phyloP scores from a whole-genome alignment of 2,888 invertebrate species.

The Osedax frankpressi region DNA sequence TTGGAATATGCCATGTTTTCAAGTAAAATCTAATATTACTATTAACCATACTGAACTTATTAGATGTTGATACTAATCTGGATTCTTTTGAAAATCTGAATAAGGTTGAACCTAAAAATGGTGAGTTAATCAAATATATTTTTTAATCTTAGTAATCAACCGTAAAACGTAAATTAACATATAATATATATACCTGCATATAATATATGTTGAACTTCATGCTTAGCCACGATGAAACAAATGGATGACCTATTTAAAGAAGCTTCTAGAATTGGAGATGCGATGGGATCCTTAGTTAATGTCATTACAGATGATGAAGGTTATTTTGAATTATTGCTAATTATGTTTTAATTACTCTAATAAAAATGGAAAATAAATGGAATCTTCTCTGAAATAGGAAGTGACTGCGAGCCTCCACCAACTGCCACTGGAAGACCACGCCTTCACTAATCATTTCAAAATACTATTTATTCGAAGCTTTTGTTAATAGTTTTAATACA shows the following conservation, averaged over 20 bases:
- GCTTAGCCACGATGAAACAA: slow-evolving; percentile 3
- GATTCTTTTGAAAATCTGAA: background rate
- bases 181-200: background rate
- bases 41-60: too few relatives aligned
- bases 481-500: background rate
- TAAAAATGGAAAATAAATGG: background rate
- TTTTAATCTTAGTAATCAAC: background rate
- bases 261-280: slow-evolving; percentile 36
- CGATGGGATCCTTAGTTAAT: slow-evolving; percentile 74
- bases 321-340: background rate
- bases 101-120: background rate
- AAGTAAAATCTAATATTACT: too few relatives aligned
- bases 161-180: background rate
- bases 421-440: background rate
- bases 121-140: background rate
- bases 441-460: background rate
- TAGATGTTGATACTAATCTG: background rate
- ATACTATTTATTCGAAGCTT: background rate
- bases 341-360: background rate
- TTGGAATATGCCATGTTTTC: too few relatives aligned
- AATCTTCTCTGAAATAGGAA: background rate
- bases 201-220: background rate
- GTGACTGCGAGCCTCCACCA: background rate
- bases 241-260: slow-evolving; percentile 56
- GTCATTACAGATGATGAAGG: slow-evolving; percentile 69